These are phyloP conservation scores for Mesorhabditis sp. DNA, from an alignment of 2,888 invertebrate species.

Conservation along the genomic window DNA sequence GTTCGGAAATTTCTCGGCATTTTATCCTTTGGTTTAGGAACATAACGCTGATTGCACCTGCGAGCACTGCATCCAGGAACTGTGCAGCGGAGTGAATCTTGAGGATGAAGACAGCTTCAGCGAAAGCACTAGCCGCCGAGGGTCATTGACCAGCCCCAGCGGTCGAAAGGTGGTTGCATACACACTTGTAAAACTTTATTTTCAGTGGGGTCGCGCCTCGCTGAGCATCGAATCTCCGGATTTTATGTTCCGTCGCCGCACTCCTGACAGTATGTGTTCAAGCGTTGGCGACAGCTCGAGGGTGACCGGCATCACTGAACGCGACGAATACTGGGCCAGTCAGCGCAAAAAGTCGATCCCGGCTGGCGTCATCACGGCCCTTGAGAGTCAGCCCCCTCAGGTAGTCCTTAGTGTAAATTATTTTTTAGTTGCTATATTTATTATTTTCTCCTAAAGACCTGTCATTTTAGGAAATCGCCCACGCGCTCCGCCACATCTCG, in stretches of 20 bases:
- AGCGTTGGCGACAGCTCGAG: constrained; percentile 28
- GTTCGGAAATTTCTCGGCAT: neutral
- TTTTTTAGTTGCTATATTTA: too few relatives aligned
- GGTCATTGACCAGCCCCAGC: neutral
- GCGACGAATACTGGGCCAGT: constrained; percentile 42
- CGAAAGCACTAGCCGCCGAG: neutral
- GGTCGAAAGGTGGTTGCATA: neutral
- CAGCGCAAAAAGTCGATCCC: constrained; percentile 44
- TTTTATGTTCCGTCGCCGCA: constrained; percentile 13
- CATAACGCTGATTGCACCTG: constrained; percentile 31
- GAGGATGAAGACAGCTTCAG: constrained; percentile 14
- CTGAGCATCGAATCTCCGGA: constrained; percentile 9
- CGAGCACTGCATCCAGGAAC: constrained; percentile 16
- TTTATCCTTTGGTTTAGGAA: constrained; percentile 1
- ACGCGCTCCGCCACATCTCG: constrained; percentile 54
- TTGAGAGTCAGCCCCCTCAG: too few relatives aligned
- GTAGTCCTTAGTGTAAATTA: too few relatives aligned
- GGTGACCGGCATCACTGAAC: constrained; percentile 39
- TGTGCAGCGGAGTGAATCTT: neutral
- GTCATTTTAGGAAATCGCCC: constrained; percentile 13
- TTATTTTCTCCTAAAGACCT: neutral
- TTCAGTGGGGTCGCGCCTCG: constrained; percentile 14
- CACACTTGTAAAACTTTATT: neutral
- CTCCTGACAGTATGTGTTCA: constrained; percentile 15
- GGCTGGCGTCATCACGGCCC: constrained; percentile 25